Base-by-base conservation (phyloP, 2,888 invertebrate genomes). In the Dryocosmus kuriphilus region DNA sequence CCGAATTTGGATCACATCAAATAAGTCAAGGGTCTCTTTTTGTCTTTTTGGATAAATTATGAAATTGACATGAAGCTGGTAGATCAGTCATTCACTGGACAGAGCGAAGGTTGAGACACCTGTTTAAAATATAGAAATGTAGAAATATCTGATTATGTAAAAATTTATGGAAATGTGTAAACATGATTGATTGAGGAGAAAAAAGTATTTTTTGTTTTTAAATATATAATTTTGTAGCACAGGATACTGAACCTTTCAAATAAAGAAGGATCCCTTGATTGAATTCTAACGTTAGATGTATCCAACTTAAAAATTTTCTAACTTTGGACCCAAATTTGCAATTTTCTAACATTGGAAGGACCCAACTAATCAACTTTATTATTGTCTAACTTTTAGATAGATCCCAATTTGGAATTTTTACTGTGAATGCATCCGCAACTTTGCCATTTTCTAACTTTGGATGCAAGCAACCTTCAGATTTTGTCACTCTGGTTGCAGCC, bases 131-230 rank as follows among this genome's bases (percentile, higher is more conserved):
- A n/a, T n/a, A 8, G 35, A 22, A 63, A 63, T 35, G 35, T 63
- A 24, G 30, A 71, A 71, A n/a, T 51, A 11, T 71, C 71, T 51
- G 30, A 71, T 71, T 71, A 71, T 71, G 71, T 71, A n/a, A 55
- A 46, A 41, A 46, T 65, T 38, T 38, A 38, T 55, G 41, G 9
- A 41, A 27, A 63, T 63, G 1, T 32, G 5, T 14, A 35, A 38
- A 24, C 16, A 24, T 41, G 65, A 41, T 41, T 38, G 19, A 27
- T 62, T 32, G 30, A 32, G 19, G n/a, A n/a, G 41, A 67, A n/a
- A 71, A 51, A 3, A 27, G n/a, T 51, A 27, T 71, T 71, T 65
- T 32, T 35, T 38, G 38, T 38, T 38, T 38, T n/a, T 8, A 51
- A 22, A 35, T 63, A n/a, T 19, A 63, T 2, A 51, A 63, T 63